Evolutionary conservation across 2,888 invertebrate species (phyloP).

Genomic region (Idaea biselata): DNA sequence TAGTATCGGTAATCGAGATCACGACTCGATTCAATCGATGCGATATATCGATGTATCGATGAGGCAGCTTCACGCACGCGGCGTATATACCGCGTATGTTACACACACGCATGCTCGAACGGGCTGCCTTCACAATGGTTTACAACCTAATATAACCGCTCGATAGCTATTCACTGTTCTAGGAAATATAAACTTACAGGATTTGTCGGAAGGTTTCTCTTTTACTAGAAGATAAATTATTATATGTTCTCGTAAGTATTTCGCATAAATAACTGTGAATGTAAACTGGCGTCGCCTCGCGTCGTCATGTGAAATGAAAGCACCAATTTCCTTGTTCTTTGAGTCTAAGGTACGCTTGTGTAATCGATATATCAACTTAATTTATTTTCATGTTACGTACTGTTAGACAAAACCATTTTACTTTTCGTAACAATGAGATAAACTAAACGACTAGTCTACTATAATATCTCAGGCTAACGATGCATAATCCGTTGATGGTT

Average conservation of each 20-base stretch:
- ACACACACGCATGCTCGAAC: not conserved
- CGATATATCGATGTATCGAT: slow-evolving; percentile 66
- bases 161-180: not conserved
- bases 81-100: not conserved
- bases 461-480: too few species aligned
- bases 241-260: not conserved
- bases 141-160: not conserved
- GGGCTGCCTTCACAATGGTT: not conserved
- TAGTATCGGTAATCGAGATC: slow-evolving; percentile 62
- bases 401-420: too few species aligned
- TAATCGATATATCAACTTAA: too few species aligned
- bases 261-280: not conserved
- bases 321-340: not conserved
- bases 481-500: too few species aligned
- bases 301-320: not conserved
- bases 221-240: not conserved
- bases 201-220: not conserved
- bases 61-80: slow-evolving; percentile 51
- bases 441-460: too few species aligned
- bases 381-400: too few species aligned
- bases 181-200: not conserved
- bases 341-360: too few species aligned
- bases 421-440: too few species aligned
- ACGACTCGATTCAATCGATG: slow-evolving; percentile 74
- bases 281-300: not conserved